Evolutionary conservation across 2,888 invertebrate species (phyloP).

Genomic region (Tenthredo amoena): DNA sequence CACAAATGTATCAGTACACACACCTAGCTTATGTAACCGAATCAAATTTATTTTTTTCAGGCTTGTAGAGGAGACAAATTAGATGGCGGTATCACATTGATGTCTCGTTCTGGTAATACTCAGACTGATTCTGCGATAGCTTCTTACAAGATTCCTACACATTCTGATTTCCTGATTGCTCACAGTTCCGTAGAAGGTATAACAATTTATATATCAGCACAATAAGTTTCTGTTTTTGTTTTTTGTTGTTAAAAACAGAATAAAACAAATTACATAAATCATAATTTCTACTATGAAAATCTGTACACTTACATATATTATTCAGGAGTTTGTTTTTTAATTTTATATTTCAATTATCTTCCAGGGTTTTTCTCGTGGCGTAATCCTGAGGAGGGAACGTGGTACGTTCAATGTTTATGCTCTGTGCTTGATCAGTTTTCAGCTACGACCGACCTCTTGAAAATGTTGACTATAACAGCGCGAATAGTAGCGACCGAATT

Average conservation of each 20-base stretch:
- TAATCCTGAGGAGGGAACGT: slow-evolving; percentile 80
- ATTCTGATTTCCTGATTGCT: slow-evolving; percentile 81
- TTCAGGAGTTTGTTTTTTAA: background rate
- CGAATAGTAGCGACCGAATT: slow-evolving; percentile 80
- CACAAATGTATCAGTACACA: background rate
- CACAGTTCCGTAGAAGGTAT: slow-evolving; percentile 81
- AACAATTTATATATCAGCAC: background rate
- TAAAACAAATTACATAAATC: background rate
- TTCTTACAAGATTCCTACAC: slow-evolving; percentile 79
- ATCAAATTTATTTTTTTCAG: slow-evolving; percentile 65
- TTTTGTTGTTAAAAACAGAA: background rate
- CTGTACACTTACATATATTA: background rate
- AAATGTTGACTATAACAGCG: slow-evolving; percentile 79
- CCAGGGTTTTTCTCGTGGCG: slow-evolving; percentile 81
- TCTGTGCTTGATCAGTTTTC: slow-evolving; percentile 77
- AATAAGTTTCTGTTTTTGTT: background rate
- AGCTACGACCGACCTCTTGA: slow-evolving; percentile 78
- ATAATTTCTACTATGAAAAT: background rate
- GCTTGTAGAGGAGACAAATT: slow-evolving; percentile 79
- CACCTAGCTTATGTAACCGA: background rate
- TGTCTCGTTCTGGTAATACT: slow-evolving; percentile 63
- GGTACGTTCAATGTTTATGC: slow-evolving; percentile 82
- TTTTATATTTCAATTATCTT: slow-evolving; percentile 46
- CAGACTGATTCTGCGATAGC: slow-evolving; percentile 71
- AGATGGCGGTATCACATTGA: slow-evolving; percentile 76